phyloP scores from a whole-genome alignment of 2,888 invertebrate species.

The Scrobipalpa atriplicella region DNA sequence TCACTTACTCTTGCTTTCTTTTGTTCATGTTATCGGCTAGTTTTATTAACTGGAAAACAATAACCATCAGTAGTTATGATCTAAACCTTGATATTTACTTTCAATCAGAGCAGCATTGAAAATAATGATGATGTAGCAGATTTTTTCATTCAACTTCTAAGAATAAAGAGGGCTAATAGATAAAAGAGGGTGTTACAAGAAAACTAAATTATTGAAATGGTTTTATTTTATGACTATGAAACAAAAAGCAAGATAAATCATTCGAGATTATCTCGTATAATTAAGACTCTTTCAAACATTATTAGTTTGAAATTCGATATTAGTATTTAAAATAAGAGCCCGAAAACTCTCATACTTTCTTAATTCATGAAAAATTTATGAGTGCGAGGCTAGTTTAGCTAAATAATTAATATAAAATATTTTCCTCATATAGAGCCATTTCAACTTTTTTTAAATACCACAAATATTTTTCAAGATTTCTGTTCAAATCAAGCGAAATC shows the following conservation, averaged over 20 bases:
- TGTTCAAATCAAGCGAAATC: background rate
- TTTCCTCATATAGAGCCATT: too few relatives aligned
- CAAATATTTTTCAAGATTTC: background rate
- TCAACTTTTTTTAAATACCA: too few relatives aligned
- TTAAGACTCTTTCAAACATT: too few relatives aligned
- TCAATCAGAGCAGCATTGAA: slow-evolving; percentile 44
- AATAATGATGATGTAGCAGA: slow-evolving; percentile 47
- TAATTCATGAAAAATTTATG: too few relatives aligned
- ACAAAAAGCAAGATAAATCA: background rate
- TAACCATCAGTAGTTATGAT: slow-evolving; percentile 42
- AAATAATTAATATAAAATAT: too few relatives aligned
- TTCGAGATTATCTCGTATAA: too few relatives aligned
- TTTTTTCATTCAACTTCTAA: slow-evolving; percentile 24
- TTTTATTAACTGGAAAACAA: slow-evolving; percentile 50
- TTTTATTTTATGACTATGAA: slow-evolving; percentile 3
- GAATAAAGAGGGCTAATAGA: background rate
- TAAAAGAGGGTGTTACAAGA: too few relatives aligned
- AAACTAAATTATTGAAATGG: background rate
- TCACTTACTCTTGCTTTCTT: slow-evolving; percentile 45
- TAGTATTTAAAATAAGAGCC: too few relatives aligned
- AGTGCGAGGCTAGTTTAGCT: too few relatives aligned
- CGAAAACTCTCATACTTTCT: too few relatives aligned
- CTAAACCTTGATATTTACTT: slow-evolving; percentile 50
- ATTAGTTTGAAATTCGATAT: too few relatives aligned
- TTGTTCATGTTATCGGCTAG: slow-evolving; percentile 48